Conservation (phyloP, 2,113 vertebrate genomes). For the Bagarius yarrelli region DNA sequence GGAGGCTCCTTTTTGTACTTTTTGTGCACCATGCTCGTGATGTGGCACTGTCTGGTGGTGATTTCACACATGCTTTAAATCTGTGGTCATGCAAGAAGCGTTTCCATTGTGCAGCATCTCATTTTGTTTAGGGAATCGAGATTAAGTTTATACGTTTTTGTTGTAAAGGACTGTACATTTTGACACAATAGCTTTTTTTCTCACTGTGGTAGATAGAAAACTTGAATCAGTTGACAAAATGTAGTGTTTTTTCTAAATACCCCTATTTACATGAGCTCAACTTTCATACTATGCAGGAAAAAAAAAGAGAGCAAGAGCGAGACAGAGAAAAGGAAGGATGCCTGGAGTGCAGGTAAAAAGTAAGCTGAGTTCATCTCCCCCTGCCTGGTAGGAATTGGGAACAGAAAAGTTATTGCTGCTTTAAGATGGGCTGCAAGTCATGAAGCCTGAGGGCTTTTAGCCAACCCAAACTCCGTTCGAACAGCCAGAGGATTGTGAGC, state of each 20-base stretch:
- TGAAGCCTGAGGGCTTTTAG: constrained; percentile 1
- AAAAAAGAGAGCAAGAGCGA: constrained; percentile 9
- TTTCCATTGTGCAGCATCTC: too few relatives aligned
- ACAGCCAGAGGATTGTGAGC: constrained; percentile 49
- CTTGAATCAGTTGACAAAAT: constrained; percentile 19
- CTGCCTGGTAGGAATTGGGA: background rate
- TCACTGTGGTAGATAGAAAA: too few relatives aligned
- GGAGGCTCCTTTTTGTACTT: too few relatives aligned
- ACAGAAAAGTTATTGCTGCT: constrained; percentile 41
- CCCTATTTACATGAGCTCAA: constrained; percentile 18
- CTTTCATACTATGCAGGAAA: constrained; percentile 10
- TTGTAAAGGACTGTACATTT: too few relatives aligned
- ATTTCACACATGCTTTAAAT: too few relatives aligned
- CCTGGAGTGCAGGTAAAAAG: background rate
- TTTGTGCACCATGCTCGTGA: too few relatives aligned
- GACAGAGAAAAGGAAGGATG: constrained; percentile 1
- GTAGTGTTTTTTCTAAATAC: constrained; percentile 15
- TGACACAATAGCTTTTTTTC: too few relatives aligned
- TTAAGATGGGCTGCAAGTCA: constrained; percentile 44
- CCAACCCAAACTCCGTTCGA: constrained; percentile 54
- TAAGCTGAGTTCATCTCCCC: constrained; percentile 10
- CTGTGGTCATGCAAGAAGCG: too few relatives aligned
- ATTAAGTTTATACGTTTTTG: too few relatives aligned
- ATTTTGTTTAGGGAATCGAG: too few relatives aligned
- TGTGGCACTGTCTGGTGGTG: too few relatives aligned